phyloP scores from a whole-genome alignment of 2,113 vertebrate genomes.

The Oryzias melastigma region DNA sequence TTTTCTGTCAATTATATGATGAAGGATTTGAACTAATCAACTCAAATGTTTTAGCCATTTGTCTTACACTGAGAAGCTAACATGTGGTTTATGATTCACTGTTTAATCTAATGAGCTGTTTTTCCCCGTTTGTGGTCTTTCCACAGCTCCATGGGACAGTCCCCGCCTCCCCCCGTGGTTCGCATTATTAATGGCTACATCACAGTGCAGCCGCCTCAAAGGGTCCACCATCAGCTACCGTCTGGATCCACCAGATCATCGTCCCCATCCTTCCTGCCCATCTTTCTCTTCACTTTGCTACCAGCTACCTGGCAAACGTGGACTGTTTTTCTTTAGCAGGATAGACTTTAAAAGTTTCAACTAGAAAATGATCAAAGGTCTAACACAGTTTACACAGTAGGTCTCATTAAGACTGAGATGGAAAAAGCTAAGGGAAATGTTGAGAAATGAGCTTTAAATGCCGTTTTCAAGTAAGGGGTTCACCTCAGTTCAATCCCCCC shows the following conservation, averaged over 20 bases:
- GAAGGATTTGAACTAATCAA: too few species aligned
- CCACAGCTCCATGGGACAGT: slow-evolving; percentile 72
- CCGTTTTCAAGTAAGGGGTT: slow-evolving; percentile 7
- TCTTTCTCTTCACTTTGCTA: slow-evolving; percentile 53
- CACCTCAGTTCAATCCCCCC: slow-evolving; percentile 1
- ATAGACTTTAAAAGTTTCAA: not conserved
- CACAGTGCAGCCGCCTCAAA: slow-evolving; percentile 68
- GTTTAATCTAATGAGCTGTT: slow-evolving; percentile 1
- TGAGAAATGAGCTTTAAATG: slow-evolving; percentile 17
- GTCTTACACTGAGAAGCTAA: not conserved
- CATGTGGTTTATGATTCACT: slow-evolving; percentile 2
- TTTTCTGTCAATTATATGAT: too few species aligned
- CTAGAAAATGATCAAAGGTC: not conserved
- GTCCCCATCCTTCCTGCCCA: not conserved
- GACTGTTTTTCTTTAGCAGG: slow-evolving; percentile 39
- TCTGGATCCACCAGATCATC: slow-evolving; percentile 42
- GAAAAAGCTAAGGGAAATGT: slow-evolving; percentile 4
- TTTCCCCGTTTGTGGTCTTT: slow-evolving; percentile 27
- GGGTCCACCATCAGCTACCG: slow-evolving; percentile 34
- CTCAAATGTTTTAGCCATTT: too few species aligned
- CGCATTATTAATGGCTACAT: slow-evolving; percentile 82
- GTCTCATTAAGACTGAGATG: not conserved
- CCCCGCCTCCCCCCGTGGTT: slow-evolving; percentile 74
- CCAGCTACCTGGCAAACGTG: slow-evolving; percentile 46
- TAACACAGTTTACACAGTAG: not conserved